Conservation (phyloP, 2,797 vertebrate species). For the Spondyliosoma cantharus region DNA sequence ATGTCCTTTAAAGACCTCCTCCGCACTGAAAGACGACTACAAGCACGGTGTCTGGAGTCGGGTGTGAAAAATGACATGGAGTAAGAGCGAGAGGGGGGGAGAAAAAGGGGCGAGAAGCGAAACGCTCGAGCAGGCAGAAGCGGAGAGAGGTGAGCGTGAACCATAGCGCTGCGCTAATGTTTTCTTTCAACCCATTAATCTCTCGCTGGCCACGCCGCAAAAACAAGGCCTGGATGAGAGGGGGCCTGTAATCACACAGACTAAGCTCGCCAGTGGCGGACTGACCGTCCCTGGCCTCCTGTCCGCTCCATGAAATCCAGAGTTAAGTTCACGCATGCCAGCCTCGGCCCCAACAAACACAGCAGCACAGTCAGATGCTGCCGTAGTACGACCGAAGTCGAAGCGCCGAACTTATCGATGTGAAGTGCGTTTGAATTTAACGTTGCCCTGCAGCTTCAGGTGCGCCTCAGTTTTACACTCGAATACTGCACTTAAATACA, state of each 20-base stretch:
- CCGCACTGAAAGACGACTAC: neutral
- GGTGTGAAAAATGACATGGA: neutral
- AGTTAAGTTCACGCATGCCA: constrained; percentile 67
- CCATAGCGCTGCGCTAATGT: constrained; percentile 58
- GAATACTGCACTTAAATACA: too few species aligned
- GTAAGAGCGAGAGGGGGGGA: constrained; percentile 4
- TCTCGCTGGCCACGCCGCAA: constrained; percentile 64
- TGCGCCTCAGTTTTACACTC: too few species aligned
- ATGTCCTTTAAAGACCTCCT: constrained; percentile 22
- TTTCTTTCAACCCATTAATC: constrained; percentile 76
- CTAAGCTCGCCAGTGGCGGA: constrained; percentile 61
- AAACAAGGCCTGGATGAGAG: constrained; percentile 65
- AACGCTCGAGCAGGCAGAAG: constrained; percentile 41
- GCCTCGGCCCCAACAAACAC: constrained; percentile 41
- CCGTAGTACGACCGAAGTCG: neutral
- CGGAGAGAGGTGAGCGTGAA: constrained; percentile 55
- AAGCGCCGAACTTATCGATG: neutral
- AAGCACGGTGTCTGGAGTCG: neutral
- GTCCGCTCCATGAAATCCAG: constrained; percentile 53
- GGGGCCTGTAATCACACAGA: constrained; percentile 75
- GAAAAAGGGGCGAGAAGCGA: constrained; percentile 11
- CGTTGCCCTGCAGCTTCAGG: too few species aligned
- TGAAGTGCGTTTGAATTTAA: neutral
- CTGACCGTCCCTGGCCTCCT: constrained; percentile 50
- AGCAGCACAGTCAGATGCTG: constrained; percentile 9